Base-by-base conservation (phyloP, 2,113 vertebrate genomes). In the Hyperopisus bebe region DNA sequence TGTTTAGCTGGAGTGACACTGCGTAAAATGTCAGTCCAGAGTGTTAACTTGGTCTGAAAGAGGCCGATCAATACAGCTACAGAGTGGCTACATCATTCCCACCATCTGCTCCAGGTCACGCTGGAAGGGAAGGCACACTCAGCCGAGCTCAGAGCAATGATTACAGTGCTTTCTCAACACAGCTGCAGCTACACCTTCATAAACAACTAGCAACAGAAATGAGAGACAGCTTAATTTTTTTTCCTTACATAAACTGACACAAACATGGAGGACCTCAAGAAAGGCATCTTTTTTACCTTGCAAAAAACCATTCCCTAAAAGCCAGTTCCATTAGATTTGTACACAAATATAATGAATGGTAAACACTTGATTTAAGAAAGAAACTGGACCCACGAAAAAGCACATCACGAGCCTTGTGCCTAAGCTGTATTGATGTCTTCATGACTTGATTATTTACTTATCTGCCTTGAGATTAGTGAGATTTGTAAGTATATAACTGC, bases 71-170 rank as follows among this genome's bases (percentile, higher is more conserved):
- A 88, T 88, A 66, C 42, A 46, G 58, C 10, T n/a, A 15, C 44
- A 11, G 58, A 27, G 87, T 11, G 58, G 87, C 44, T 88, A 88
- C 58, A 74, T 88, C 87, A 62, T 62, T 88, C 35, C 44, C 55
- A 39, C 39, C 42, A 44, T 47, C 24, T 66, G 83, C 83, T 80
- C 44, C 58, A 46, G 51, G 55, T 88, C 55, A 70, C 42, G 58
- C 55, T 47, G 58, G 55, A 24, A 44, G 42, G 39, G 87, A 70
- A n/a, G 39, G 10, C 39, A 44, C 21, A 42, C 13, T 17, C 44
- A 80, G 35, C 74, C 8, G 35, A 42, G 74, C 74, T 80, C 74
- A 39, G 74, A 85, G 83, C 19, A 10, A 50, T 27, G 44, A 50
- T 27, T 48, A 31, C 83, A 13, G 46, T 47, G 7, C 83, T 24